These are phyloP conservation scores for Nibea albiflora DNA, from an alignment of 2,113 vertebrate species.

Conservation along the genomic window DNA sequence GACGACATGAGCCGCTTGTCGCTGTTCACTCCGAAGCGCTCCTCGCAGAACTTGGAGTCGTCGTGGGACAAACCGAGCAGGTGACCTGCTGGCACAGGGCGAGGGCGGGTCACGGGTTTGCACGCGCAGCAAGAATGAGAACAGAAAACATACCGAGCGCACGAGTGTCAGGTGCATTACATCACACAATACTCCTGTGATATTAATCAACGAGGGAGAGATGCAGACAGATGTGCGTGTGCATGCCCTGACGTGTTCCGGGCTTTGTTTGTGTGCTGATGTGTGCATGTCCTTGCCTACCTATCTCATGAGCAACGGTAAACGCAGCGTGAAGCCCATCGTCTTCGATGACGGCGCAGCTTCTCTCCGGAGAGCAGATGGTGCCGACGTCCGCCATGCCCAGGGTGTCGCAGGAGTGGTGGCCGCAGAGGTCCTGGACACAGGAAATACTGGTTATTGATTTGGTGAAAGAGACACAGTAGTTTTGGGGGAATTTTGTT, in stretches of 20 bases:
- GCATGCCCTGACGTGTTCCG: slow-evolving; percentile 32
- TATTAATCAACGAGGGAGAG: slow-evolving; percentile 24
- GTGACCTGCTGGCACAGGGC: slow-evolving; percentile 85
- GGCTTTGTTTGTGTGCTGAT: slow-evolving; percentile 1
- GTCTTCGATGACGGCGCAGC: slow-evolving; percentile 99
- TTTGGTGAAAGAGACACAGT: too few species aligned
- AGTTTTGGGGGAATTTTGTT: too few species aligned
- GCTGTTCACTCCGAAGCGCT: slow-evolving; percentile 93
- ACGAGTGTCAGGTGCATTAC: slow-evolving; percentile 2
- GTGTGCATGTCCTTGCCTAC: slow-evolving; percentile 74
- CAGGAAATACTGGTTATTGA: not conserved
- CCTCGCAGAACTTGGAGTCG: slow-evolving; percentile 98
- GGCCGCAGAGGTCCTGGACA: slow-evolving; percentile 95
- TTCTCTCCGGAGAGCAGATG: slow-evolving; percentile 97
- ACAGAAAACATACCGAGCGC: slow-evolving; percentile 31
- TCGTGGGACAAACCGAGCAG: slow-evolving; percentile 97
- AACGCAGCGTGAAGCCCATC: slow-evolving; percentile 98
- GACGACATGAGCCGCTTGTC: slow-evolving; percentile 99
- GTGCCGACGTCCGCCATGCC: slow-evolving; percentile 99
- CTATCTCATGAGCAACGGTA: slow-evolving; percentile 98
- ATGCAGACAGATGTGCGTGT: slow-evolving; percentile 45
- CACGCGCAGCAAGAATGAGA: slow-evolving; percentile 29
- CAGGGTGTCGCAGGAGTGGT: slow-evolving; percentile 98
- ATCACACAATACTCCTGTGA: not conserved
- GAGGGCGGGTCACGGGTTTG: not conserved